These are phyloP conservation scores for Enteromius paludinosus DNA, from an alignment of 2,797 vertebrate species.

Conservation along the genomic window DNA sequence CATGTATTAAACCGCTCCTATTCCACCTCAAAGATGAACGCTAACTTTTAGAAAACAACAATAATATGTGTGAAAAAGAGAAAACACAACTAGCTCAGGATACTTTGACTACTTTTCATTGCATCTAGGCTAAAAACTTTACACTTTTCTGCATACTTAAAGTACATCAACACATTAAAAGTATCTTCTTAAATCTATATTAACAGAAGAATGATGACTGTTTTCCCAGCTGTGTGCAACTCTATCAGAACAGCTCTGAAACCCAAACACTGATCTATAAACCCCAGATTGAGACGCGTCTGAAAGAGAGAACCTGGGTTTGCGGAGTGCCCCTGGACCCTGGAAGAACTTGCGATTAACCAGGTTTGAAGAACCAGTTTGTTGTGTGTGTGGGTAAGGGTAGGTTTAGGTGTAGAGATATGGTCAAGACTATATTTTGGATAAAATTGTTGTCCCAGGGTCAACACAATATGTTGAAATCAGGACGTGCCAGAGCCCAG, in stretches of 20 bases:
- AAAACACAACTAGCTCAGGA: not conserved
- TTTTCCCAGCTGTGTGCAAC: no score
- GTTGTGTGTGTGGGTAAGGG: no score
- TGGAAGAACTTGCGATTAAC: no score
- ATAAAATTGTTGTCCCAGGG: no score
- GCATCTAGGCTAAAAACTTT: not conserved
- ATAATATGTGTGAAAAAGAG: not conserved
- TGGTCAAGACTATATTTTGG: no score
- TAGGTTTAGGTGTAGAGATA: no score
- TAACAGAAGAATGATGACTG: not conserved
- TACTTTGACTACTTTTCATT: not conserved
- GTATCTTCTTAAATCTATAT: not conserved
- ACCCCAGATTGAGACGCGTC: not conserved
- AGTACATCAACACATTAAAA: no score
- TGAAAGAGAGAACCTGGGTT: no score
- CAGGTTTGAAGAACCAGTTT: no score
- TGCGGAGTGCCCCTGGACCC: no score
- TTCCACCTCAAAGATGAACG: not conserved
- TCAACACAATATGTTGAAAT: no score
- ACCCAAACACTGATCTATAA: not conserved
- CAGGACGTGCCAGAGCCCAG: not conserved
- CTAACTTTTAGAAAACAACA: not conserved
- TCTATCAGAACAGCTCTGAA: not conserved
- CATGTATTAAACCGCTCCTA: not conserved
- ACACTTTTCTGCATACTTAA: not conserved